These are phyloP conservation scores for Dendrolimus punctatus DNA, from an alignment of 1,140 invertebrate genomes.

Conservation along the genomic window DNA sequence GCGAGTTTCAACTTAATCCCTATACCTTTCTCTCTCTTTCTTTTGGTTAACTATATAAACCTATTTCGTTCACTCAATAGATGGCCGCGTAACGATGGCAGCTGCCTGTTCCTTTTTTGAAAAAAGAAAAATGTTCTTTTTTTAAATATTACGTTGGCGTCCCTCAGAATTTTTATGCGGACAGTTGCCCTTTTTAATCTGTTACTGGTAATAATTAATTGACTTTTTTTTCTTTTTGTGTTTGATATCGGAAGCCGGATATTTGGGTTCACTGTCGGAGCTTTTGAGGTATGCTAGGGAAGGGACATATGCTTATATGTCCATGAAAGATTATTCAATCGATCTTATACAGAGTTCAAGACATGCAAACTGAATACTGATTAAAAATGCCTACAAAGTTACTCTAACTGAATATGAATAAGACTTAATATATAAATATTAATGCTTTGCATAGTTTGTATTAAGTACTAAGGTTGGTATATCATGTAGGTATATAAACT, in stretches of 20 bases:
- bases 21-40: slow-evolving; percentile 25
- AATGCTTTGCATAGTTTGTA: too few relatives aligned
- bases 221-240: slow-evolving; percentile 25
- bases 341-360: too few relatives aligned
- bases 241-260: slow-evolving; percentile 22
- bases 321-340: background rate
- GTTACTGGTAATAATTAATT: slow-evolving; percentile 45
- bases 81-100: slow-evolving; percentile 48
- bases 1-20: slow-evolving; percentile 44
- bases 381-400: too few relatives aligned
- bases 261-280: background rate
- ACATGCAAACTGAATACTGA: too few relatives aligned
- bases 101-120: slow-evolving; percentile 57
- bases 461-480: too few relatives aligned
- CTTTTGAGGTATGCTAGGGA: background rate
- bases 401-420: too few relatives aligned
- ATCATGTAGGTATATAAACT: too few relatives aligned
- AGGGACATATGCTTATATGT: background rate
- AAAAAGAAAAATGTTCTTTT: slow-evolving; percentile 38
- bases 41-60: slow-evolving; percentile 9
- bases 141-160: slow-evolving; percentile 50
- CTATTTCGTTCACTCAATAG: slow-evolving; percentile 26
- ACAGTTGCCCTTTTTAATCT: slow-evolving; percentile 49
- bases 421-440: too few relatives aligned
- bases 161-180: slow-evolving; percentile 45